Evolutionary conservation across 2,797 vertebrate species (phyloP).

Genomic region (Anguilla marmorata): DNA sequence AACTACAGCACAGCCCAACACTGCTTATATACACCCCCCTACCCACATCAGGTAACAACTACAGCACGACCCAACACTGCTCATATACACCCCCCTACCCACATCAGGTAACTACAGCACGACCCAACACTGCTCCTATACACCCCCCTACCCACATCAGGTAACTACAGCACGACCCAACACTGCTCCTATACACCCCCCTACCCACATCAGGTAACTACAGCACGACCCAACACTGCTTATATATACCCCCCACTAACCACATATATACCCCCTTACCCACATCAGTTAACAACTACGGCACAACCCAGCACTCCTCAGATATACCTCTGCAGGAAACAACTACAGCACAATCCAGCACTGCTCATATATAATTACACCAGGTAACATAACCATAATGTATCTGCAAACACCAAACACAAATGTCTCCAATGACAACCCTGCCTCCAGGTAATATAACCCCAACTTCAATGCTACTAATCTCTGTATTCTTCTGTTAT

Average conservation of each 20-base stretch:
- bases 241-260: neutral
- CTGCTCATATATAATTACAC: no score
- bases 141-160: neutral
- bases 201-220: neutral
- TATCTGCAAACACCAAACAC: no score
- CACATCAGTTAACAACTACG: neutral
- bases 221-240: neutral
- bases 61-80: no score
- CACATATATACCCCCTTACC: neutral
- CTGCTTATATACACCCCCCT: no score
- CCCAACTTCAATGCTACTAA: neutral
- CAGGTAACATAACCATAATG: no score
- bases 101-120: slow-evolving; percentile 52
- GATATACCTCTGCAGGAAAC: no score
- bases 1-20: neutral
- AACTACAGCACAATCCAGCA: neutral
- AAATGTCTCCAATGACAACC: slow-evolving; percentile 46
- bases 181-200: no score
- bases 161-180: neutral
- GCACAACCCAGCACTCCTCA: no score
- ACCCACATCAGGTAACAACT: no score
- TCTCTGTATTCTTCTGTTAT: neutral
- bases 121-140: neutral
- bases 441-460: slow-evolving; percentile 84
- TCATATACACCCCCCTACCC: no score